Evolutionary conservation across 2,888 invertebrate species (phyloP).

Genomic region (Halocaridina rubra): DNA sequence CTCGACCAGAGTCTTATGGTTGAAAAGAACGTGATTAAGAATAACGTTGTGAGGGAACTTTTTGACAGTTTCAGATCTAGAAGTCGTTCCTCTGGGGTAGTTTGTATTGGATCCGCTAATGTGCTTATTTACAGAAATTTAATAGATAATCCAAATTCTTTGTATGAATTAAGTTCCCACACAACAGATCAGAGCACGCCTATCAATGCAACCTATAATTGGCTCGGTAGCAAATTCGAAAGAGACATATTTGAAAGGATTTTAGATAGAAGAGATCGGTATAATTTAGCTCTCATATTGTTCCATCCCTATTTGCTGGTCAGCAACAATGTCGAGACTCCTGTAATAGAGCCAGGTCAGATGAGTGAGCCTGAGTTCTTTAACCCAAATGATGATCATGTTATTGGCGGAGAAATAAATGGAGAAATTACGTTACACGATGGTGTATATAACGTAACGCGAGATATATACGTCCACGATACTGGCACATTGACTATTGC

Average conservation of each 20-base stretch:
- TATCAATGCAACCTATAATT: conserved; percentile 94
- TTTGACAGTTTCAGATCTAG: conserved; percentile 83
- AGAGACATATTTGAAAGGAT: conserved; percentile 68
- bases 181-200: conserved; percentile 91
- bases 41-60: conserved; percentile 88
- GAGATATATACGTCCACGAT: conserved; percentile 93
- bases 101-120: conserved; percentile 89
- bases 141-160: conserved; percentile 88
- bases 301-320: conserved; percentile 92
- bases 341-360: conserved; percentile 75
- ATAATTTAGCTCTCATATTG: conserved; percentile 91
- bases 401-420: conserved; percentile 92
- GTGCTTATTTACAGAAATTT: conserved; percentile 90
- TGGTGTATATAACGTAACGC: conserved; percentile 90
- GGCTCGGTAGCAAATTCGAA: conserved; percentile 78
- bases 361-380: conserved; percentile 78
- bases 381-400: conserved; percentile 78
- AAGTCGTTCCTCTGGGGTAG: conserved; percentile 90
- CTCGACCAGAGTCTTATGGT: conserved; percentile 81
- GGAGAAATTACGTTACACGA: conserved; percentile 81
- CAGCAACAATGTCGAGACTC: conserved; percentile 76
- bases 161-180: conserved; percentile 95
- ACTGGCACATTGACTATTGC: conserved; percentile 90
- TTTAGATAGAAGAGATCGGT: conserved; percentile 83
- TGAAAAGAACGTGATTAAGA: conserved; percentile 86